Evolutionary conservation across 2,797 vertebrate species (phyloP), one percentile per base, ranked within the genome.

Genomic region (Tinamus major): DNA sequence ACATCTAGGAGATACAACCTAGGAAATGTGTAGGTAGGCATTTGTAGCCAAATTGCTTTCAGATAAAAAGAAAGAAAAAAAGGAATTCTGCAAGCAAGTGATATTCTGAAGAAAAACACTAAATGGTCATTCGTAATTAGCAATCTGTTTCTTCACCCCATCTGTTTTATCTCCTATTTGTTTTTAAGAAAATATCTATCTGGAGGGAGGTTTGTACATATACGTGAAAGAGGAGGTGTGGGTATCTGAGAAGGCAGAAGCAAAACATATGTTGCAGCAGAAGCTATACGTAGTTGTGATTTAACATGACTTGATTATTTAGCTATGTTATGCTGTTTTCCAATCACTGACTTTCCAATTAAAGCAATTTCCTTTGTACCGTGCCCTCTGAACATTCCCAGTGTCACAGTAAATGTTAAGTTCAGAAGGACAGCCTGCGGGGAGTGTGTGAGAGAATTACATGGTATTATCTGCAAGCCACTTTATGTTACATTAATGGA

Each of bases 281-380:
- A 94, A 93, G 85, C 84, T 94, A 44, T 94, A 56, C 21, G 55
- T 95, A 41, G 86, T 72, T 81, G 58, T 85, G 84, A 15, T 90
- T 78, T 88, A 84, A 84, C 15, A 5, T 88, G 62, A 71, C 53
- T 91, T 92, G 64, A 93, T 93, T 96, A 93, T 93, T 95, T 96
- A 85, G 69, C 87, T 95, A 49, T 87, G 58, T 77, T 82, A 86
- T 91, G 83, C 91, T 74, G 74, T 96, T 96, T 96, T 94, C 94
- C 95, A 96, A 91, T 95, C 81, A 7, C 79, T 93, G 92, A 91
- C 88, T 97, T 97, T 96, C 79, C 65, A 90, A 95, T 97, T 92
- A 96, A 70, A 94, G 88, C 87, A 71, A 82, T 96, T 97, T 97
- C 90, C 82, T 96, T 94, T 96, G 87, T 48, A 13, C 65, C 51